A percentile compares a stretch with the other conserved stretches of the same genome.
These are phyloP conservation scores for Biston betularia DNA, from an alignment of 2,888 invertebrate genomes.

Conservation along the genomic window DNA sequence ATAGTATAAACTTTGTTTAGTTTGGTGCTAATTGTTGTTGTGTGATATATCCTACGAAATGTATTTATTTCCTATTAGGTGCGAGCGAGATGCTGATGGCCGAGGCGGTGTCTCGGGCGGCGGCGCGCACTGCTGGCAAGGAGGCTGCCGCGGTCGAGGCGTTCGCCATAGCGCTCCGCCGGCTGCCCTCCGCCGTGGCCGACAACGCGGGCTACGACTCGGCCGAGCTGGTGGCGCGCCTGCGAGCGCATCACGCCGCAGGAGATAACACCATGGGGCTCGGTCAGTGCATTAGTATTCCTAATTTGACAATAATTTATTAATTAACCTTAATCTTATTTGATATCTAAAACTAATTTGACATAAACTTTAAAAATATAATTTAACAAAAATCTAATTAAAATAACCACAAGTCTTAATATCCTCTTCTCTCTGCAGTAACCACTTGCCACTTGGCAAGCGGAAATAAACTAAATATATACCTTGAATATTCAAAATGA, in stretches of 20 bases:
- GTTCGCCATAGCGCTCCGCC: conserved; percentile 94
- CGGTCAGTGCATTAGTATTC: conserved; percentile 86
- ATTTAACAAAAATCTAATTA: too few species aligned
- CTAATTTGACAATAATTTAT: too few species aligned
- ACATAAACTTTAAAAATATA: too few species aligned
- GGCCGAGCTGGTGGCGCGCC: conserved; percentile 96
- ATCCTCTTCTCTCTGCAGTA: too few species aligned
- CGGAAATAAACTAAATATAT: too few species aligned
- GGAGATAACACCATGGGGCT: conserved; percentile 92
- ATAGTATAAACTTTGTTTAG: too few species aligned
- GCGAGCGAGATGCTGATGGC: conserved; percentile 99
- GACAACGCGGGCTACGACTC: conserved; percentile 99
- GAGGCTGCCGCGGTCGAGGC: conserved; percentile 99
- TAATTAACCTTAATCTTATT: too few species aligned
- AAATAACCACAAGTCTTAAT: too few species aligned
- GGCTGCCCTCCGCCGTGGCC: conserved; percentile 97
- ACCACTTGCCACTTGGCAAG: too few species aligned
- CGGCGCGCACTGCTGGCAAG: conserved; percentile 96
- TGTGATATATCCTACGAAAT: too few species aligned
- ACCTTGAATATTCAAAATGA: too few species aligned
- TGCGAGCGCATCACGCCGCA: conserved; percentile 95
- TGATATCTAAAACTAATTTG: too few species aligned
- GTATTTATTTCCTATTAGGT: conserved; percentile 69
- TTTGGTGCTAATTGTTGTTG: neutral
- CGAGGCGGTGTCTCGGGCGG: conserved; percentile 93